Conservation (phyloP, 2,113 vertebrate genomes). For the Pteruthius melanotis region DNA sequence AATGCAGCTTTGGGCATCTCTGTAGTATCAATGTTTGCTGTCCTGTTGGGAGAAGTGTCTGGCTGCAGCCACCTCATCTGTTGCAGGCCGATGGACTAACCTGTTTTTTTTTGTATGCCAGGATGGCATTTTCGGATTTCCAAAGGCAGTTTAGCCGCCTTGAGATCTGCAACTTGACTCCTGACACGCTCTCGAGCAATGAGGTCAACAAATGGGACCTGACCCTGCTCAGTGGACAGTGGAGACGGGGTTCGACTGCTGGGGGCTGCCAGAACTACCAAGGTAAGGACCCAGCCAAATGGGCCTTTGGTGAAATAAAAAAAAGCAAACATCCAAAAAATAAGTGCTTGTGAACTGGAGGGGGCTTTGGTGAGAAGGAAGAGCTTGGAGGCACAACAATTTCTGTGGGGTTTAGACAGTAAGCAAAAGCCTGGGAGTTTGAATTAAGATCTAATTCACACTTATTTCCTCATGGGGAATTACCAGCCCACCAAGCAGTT, state of each 20-base stretch:
- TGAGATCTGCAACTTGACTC: slow-evolving; percentile 87
- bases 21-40: not conserved
- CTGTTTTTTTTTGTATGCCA: slow-evolving; percentile 26
- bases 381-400: not conserved
- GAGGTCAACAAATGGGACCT: slow-evolving; percentile 74
- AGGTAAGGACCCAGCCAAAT: slow-evolving; percentile 42
- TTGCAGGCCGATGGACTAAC: not conserved
- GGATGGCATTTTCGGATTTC: slow-evolving; percentile 88
- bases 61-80: not conserved
- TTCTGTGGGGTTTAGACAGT: not conserved
- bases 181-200: slow-evolving; percentile 71
- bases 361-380: not conserved
- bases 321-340: not conserved
- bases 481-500: not conserved
- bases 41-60: not conserved
- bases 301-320: not conserved
- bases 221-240: slow-evolving; percentile 77
- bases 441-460: not conserved
- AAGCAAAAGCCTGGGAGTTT: not conserved
- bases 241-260: slow-evolving; percentile 79
- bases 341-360: not conserved
- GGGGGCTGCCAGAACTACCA: slow-evolving; percentile 78
- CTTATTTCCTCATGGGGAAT: not conserved
- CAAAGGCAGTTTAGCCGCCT: slow-evolving; percentile 77
- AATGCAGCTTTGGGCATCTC: not conserved